Base-by-base conservation (phyloP, 1,140 invertebrate species). In the Philopotamus ludificatus region DNA sequence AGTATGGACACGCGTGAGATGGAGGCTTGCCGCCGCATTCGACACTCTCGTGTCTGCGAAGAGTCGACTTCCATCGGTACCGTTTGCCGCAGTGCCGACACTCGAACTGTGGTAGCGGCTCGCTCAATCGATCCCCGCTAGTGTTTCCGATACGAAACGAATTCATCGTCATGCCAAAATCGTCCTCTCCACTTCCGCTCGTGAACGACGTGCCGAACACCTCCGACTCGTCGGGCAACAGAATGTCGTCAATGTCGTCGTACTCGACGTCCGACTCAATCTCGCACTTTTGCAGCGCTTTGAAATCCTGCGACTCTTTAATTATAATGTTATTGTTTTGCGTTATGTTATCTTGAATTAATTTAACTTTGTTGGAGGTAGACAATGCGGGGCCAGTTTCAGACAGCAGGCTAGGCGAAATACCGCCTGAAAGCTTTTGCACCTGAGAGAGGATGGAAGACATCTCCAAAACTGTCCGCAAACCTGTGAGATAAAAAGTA, bases 11-110 rank as follows among this genome's bases (percentile, higher is more conserved):
- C 22, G 89, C 87, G 76, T 92, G 91, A 45, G 87, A 85, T 0
- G 88, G 89, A 64, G 89, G 87, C 74, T 92, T 91, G 57, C 90
- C 90, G n/a, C 91, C 90, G 76, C 91, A 94, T 76, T 93, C 91
- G 65, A 92, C 90, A 75, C 87, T 89, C 74, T 92, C 89, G 77
- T 94, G 91, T 4, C 89, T 83, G 0, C 89, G 82, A 82, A 91
- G 82, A 57, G 89, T 91, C 12, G 88, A 90, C 74, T 91, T 91
- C 89, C 89, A 91, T 70, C 89, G 82, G 73, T 92, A 92, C 21
- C 86, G 83, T 73, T 91, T 91, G 42, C 89, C 89, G 76, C 90
- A 92, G 72, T 90, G 88, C 45, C 87, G 80, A 72, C 90, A 92
- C 21, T 88, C 84, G 74, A 89, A 91, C 74, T 87, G 87, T 1